Evolutionary conservation across 2,888 invertebrate species (phyloP).

Genomic region (Galerucella nymphaeae): DNA sequence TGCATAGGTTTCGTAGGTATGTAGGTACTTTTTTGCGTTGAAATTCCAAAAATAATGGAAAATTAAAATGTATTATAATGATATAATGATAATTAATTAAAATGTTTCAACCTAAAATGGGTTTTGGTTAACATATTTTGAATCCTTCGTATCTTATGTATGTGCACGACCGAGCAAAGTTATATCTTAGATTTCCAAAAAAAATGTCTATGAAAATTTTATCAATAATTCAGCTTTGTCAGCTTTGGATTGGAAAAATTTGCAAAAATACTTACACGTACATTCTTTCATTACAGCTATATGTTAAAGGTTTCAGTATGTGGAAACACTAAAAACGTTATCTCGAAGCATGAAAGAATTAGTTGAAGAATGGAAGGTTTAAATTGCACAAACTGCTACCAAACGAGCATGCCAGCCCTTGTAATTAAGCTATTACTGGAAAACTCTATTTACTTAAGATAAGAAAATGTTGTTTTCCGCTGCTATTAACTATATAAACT

Average conservation of each 20-base stretch:
- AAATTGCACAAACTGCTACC: background rate
- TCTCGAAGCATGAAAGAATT: too few relatives aligned
- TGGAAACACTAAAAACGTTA: background rate
- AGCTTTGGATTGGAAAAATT: too few relatives aligned
- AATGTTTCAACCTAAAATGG: too few relatives aligned
- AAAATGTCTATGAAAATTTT: too few relatives aligned
- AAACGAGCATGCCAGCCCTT: background rate
- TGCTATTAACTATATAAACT: constrained; percentile 14
- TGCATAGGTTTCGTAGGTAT: constrained; percentile 16
- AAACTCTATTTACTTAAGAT: constrained; percentile 3
- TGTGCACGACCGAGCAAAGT: too few relatives aligned
- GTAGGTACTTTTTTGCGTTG: constrained; percentile 2
- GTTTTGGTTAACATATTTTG: too few relatives aligned
- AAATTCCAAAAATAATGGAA: background rate
- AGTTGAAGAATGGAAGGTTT: background rate
- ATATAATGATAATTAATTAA: background rate
- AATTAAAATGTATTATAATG: background rate
- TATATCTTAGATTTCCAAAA: too few relatives aligned
- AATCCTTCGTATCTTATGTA: too few relatives aligned
- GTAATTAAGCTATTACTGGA: constrained; percentile 9
- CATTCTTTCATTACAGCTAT: background rate
- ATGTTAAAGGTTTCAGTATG: background rate
- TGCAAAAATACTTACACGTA: too few relatives aligned
- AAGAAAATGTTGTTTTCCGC: background rate
- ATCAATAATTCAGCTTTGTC: too few relatives aligned